These are phyloP conservation scores for Chaetogeoica ovagalla DNA, from an alignment of 2,888 invertebrate species.

Conservation along the genomic window DNA sequence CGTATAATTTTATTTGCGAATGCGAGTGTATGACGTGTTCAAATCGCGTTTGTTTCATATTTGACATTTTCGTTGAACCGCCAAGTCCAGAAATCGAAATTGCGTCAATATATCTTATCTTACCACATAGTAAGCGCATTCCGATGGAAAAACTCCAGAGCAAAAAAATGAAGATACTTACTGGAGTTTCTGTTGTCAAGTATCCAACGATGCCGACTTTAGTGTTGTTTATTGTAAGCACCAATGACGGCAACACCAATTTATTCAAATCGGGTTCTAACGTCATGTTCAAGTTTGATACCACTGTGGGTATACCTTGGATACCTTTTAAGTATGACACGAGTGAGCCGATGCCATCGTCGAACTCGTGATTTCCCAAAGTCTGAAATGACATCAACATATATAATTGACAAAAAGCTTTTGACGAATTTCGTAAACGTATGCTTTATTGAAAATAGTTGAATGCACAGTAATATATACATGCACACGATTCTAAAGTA, in stretches of 20 bases:
- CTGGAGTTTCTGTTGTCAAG: conserved; percentile 77
- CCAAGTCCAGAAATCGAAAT: too few relatives aligned
- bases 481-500: too few relatives aligned
- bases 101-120: too few relatives aligned
- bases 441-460: too few relatives aligned
- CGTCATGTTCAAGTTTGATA: conserved; percentile 74
- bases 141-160: not conserved
- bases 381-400: conserved; percentile 64
- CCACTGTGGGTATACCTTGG: conserved; percentile 70
- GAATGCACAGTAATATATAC: too few relatives aligned
- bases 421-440: too few relatives aligned
- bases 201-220: conserved; percentile 85
- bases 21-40: too few relatives aligned
- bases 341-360: conserved; percentile 75
- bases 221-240: conserved; percentile 58
- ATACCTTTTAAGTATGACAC: conserved; percentile 71
- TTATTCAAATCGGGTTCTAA: conserved; percentile 65
- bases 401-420: too few relatives aligned
- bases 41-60: too few relatives aligned
- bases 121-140: too few relatives aligned
- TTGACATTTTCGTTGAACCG: too few relatives aligned
- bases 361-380: conserved; percentile 93
- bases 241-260: conserved; percentile 11
- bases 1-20: too few relatives aligned
- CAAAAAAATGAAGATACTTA: conserved; percentile 41